phyloP scores from a whole-genome alignment of 2,113 vertebrate species.

The Scomber colias region DNA sequence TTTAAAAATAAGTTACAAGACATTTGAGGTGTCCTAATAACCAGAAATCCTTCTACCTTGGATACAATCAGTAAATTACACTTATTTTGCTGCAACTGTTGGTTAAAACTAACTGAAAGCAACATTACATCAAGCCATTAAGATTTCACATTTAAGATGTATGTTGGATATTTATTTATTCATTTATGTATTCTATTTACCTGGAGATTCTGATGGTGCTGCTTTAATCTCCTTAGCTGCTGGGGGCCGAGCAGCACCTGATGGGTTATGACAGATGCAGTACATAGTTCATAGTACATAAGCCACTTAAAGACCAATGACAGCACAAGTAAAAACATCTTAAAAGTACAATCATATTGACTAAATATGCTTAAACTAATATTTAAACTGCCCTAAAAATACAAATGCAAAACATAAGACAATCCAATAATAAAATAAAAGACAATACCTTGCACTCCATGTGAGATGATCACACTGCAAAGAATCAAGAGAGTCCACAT shows the following conservation, averaged over 20 bases:
- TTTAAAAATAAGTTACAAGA: background rate
- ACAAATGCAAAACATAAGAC: background rate
- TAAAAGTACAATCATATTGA: background rate
- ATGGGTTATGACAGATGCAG: background rate
- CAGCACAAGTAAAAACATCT: background rate
- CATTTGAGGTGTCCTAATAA: background rate
- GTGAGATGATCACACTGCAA: slow-evolving; percentile 37
- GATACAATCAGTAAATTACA: background rate
- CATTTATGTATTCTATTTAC: background rate
- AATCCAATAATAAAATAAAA: background rate
- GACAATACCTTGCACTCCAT: slow-evolving; percentile 61
- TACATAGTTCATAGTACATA: background rate
- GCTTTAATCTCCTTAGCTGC: background rate
- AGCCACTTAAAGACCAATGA: background rate
- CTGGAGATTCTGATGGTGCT: background rate
- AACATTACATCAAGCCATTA: background rate
- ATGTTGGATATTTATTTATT: no score
- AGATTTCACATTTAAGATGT: no score
- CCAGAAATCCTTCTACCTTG: background rate
- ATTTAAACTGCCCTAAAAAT: background rate
- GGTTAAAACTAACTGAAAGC: background rate
- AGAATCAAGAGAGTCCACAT: slow-evolving; percentile 70
- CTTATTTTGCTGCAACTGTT: background rate
- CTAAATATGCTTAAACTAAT: background rate
- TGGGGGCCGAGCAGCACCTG: slow-evolving; percentile 5